Evolutionary conservation across 2,797 vertebrate species (phyloP), one percentile per base, ranked within the genome.

Genomic region (Diceros bicornis): DNA sequence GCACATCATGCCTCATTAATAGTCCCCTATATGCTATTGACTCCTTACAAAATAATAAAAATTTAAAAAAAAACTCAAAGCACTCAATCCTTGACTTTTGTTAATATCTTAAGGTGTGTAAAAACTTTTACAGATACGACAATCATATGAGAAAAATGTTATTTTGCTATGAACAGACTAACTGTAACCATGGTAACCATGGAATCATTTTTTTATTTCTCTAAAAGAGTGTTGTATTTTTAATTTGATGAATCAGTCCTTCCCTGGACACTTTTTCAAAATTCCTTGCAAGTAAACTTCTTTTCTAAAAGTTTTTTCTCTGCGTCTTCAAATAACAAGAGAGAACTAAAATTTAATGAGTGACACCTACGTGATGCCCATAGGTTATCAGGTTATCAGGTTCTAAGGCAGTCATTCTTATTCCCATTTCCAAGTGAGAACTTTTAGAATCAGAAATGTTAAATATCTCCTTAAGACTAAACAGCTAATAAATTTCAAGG

Each of bases 401-500:
- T 91, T 89, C 86, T 61, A 23, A 71, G 41, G 21, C n/a, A 94
- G 6, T 32, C 47, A 75, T 93, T 82, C 61, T 93, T 93, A 95
- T n/a, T 88, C 66, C 79, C 62, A 93, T 89, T 93, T 89, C 87
- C 9, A 94, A 34, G 62, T 77, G 72, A 93, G 21, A 97, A 59
- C 6, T 34, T 61, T 95, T 85, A 89, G 29, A 23, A 82, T 86
- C 11, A 86, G 34, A 81, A 89, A 92, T 92, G 69, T 21, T 71
- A 91, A 94, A 41, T 92, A 74, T 47, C 7, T 90, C n/a, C n/a
- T 72, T 72, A 89, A 87, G 69, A 96, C 25, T 69, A 82, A 92
- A 64, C 1, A 85, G 18, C 27, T 87, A 97, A 96, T 79, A 84
- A 88, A 71, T 95, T 72, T 74, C 55, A 95, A 94, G 92, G 20